Percentiles rank a stretch among this genome's conserved stretches.
Evolutionary conservation across 2,113 vertebrate species (phyloP).

Genomic region (Mormoops blainvillei): DNA sequence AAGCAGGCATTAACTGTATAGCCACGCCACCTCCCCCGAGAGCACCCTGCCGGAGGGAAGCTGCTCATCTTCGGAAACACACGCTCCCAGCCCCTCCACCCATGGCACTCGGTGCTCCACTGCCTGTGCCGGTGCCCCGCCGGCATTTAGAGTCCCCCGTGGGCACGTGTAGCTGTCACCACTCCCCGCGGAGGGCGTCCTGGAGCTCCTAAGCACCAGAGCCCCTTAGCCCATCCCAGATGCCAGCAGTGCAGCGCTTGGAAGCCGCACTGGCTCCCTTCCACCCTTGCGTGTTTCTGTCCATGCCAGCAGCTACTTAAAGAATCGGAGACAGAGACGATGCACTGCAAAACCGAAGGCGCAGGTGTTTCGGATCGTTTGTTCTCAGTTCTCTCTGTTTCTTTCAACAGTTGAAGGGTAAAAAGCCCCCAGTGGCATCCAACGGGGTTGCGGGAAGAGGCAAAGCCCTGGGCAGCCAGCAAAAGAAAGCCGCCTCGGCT

Average conservation of each 20-base stretch:
- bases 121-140: accelerated
- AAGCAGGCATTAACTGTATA: accelerated
- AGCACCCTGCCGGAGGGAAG: accelerated
- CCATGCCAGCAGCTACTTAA: accelerated
- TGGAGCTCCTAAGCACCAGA: not conserved
- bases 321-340: not conserved
- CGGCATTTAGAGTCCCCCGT: accelerated
- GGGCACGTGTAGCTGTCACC: accelerated
- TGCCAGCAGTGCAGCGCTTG: accelerated
- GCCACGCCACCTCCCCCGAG: accelerated
- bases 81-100: accelerated
- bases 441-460: conserved; percentile 14
- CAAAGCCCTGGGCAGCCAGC: conserved; percentile 21
- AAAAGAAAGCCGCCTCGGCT: not conserved
- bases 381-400: not conserved
- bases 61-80: accelerated
- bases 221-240: accelerated
- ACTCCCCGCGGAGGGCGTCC: accelerated
- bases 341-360: not conserved
- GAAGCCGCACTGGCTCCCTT: accelerated
- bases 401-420: conserved; percentile 54
- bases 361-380: not conserved
- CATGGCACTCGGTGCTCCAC: no score
- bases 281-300: accelerated
- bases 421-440: conserved; percentile 40